These are phyloP conservation scores for Felis catus DNA, from an alignment of 2,113 vertebrate species.

Conservation along the genomic window F.catus_Fca126_mat1.0 CM031428.1:60753501-60754000, in stretches of 20 bases:
- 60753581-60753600: not conserved
- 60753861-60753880: constrained; percentile 18
- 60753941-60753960: constrained; percentile 70
- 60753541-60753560: not conserved
- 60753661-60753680: not conserved
- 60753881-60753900: constrained; percentile 58
- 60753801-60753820: constrained; percentile 26
- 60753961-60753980: constrained; percentile 71
- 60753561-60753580: not conserved
- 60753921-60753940: constrained; percentile 74
- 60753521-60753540: not conserved
- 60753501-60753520: not conserved
- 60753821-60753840: not conserved
- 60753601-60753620: not conserved
- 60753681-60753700: not conserved
- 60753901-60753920: constrained; percentile 70
- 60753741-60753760: not conserved
- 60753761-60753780: not conserved
- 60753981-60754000: constrained; percentile 74
- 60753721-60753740: fast-evolving
- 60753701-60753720: not conserved
- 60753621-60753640: not conserved
- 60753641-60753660: not conserved
- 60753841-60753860: not conserved
- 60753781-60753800: not conserved